A percentile compares a stretch with the other conserved stretches of the same genome.
Evolutionary conservation across 1,140 invertebrate genomes (phyloP).

Genomic region (Oedothorax gibbosus): DNA sequence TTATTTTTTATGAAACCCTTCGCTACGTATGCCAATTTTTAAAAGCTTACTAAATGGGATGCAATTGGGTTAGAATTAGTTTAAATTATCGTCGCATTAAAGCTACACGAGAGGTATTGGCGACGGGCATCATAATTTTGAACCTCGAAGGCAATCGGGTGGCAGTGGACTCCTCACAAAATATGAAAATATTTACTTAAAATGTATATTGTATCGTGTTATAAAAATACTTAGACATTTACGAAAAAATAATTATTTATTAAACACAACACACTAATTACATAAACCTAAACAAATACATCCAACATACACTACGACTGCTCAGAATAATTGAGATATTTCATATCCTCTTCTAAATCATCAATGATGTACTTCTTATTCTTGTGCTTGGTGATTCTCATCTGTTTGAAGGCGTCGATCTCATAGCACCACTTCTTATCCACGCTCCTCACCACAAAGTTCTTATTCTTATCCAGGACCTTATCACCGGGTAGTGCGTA

Average conservation of each 20-base stretch:
- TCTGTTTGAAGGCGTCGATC: background rate
- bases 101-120: too few species aligned
- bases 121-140: too few species aligned
- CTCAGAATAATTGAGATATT: background rate
- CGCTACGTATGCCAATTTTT: too few species aligned
- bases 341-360: slow-evolving; percentile 3
- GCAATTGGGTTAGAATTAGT: too few species aligned
- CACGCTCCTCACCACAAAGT: background rate
- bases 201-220: too few species aligned
- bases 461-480: slow-evolving; percentile 5
- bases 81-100: too few species aligned
- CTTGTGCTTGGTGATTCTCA: slow-evolving; percentile 12
- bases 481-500: background rate
- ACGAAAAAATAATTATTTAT: background rate
- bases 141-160: too few species aligned
- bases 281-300: background rate
- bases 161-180: too few species aligned
- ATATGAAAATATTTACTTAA: too few species aligned
- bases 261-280: background rate
- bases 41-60: too few species aligned
- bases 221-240: too few species aligned
- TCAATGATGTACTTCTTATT: slow-evolving; percentile 19
- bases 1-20: too few species aligned
- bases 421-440: slow-evolving; percentile 41
- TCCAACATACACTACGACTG: background rate